Evolutionary conservation across 2,797 vertebrate genomes (phyloP).

Genomic region (Phyllotis vaccarum): DNA sequence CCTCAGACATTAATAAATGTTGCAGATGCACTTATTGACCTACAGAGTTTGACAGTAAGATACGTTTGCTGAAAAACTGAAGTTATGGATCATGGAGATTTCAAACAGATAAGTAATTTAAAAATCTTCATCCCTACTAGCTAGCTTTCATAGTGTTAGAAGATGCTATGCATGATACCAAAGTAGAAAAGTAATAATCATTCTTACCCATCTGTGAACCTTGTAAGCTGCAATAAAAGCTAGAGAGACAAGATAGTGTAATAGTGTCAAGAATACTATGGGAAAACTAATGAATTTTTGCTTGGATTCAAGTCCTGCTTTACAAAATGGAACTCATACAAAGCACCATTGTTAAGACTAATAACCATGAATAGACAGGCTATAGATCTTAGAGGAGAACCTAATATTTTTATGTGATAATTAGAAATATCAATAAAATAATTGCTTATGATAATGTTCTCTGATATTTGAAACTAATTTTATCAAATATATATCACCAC

Average conservation of each 20-base stretch:
- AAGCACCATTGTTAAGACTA: too few species aligned
- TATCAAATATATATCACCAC: too few species aligned
- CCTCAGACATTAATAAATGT: not conserved
- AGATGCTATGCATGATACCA: not conserved
- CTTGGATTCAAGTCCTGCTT: too few species aligned
- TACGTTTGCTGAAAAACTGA: not conserved
- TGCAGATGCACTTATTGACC: not conserved
- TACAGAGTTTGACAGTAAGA: not conserved
- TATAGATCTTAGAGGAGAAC: too few species aligned
- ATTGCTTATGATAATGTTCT: too few species aligned
- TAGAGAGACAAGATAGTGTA: not conserved
- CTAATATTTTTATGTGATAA: too few species aligned
- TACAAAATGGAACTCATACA: too few species aligned
- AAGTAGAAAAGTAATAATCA: not conserved
- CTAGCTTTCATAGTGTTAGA: not conserved
- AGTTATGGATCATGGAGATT: not conserved
- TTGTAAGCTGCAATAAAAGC: not conserved
- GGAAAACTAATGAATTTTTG: too few species aligned
- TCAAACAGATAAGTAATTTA: not conserved
- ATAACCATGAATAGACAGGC: too few species aligned
- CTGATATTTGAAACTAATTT: too few species aligned
- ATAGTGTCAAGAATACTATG: not conserved
- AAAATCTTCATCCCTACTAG: not conserved
- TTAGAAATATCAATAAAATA: too few species aligned
- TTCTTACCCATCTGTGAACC: not conserved